Conservation (phyloP, 1,140 invertebrate genomes). For the Amphibalanus amphitrite region DNA sequence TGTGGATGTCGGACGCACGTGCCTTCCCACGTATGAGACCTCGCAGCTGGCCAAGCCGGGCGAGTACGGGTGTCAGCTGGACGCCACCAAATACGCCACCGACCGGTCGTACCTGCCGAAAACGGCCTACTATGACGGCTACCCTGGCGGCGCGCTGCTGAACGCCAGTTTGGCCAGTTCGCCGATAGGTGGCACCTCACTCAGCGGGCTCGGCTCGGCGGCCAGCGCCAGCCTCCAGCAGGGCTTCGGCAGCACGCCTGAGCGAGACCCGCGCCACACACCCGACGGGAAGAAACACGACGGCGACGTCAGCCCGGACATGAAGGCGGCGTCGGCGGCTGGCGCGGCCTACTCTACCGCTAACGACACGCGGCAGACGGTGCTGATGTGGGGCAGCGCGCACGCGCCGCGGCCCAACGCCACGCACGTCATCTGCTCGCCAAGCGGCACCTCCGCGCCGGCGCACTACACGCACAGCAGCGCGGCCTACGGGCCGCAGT, state of each 20-base stretch:
- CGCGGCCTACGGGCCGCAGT: constrained; percentile 24
- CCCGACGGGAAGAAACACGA: constrained; percentile 1
- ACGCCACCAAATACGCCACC: constrained; percentile 16
- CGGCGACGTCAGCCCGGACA: not conserved
- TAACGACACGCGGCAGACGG: constrained; percentile 22
- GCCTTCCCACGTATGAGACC: constrained; percentile 17
- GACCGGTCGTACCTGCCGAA: constrained; percentile 15
- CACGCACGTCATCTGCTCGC: not conserved
- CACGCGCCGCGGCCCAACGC: constrained; percentile 3
- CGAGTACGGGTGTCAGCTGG: constrained; percentile 11
- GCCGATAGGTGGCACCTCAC: constrained; percentile 12
- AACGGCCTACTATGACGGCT: constrained; percentile 16
- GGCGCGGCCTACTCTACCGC: constrained; percentile 12
- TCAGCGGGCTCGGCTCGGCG: constrained; percentile 15
- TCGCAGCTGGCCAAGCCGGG: constrained; percentile 15
- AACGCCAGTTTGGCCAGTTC: constrained; percentile 14
- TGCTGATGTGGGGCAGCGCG: constrained; percentile 25
- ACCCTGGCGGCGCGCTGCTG: constrained; percentile 1
- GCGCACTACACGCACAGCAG: constrained; percentile 15
- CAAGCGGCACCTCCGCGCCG: constrained; percentile 16
- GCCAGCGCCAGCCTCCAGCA: constrained; percentile 12
- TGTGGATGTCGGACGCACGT: constrained; percentile 19
- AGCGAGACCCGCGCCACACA: constrained; percentile 4
- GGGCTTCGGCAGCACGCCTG: constrained; percentile 7
- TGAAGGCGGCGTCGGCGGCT: constrained; percentile 11